These are phyloP conservation scores for Sclerodermus sp. DNA, from an alignment of 2,888 invertebrate genomes.

Conservation along the genomic window DNA sequence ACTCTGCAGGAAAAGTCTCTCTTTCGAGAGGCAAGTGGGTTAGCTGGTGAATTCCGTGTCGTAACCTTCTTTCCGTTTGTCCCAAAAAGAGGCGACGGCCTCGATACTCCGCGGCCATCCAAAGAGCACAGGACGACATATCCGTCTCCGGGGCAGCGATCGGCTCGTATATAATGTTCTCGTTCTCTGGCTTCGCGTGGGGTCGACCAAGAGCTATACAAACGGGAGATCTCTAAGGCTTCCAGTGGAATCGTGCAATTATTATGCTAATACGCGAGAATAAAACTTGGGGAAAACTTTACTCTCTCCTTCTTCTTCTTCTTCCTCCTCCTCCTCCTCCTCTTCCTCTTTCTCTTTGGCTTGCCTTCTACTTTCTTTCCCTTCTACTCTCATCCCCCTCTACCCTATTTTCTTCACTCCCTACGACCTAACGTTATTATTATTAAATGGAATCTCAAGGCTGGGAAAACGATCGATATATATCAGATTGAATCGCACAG, in stretches of 20 bases:
- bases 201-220: no score
- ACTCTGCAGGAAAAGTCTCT: slow-evolving; percentile 10
- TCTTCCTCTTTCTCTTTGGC: slow-evolving; percentile 3
- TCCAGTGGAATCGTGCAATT: slow-evolving; percentile 37
- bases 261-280: slow-evolving; percentile 49
- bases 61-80: slow-evolving; percentile 26
- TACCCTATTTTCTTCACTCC: slow-evolving; percentile 8
- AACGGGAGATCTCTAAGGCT: slow-evolving; percentile 8
- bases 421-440: slow-evolving; percentile 30
- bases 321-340: neutral
- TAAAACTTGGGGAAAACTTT: slow-evolving; percentile 30
- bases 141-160: slow-evolving; percentile 21
- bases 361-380: neutral
- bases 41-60: slow-evolving; percentile 35
- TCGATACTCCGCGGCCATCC: slow-evolving; percentile 18
- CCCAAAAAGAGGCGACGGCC: slow-evolving; percentile 9
- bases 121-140: slow-evolving; percentile 21
- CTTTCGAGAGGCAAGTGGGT: slow-evolving; percentile 37
- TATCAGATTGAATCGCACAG: slow-evolving; percentile 28
- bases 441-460: slow-evolving; percentile 51
- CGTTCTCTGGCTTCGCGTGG: neutral
- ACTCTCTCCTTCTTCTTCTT: neutral
- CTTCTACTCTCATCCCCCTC: slow-evolving; percentile 7
- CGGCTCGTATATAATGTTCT: slow-evolving; percentile 7
- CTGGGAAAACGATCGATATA: slow-evolving; percentile 43